A percentile compares a stretch with the other conserved stretches of the same genome.
phyloP scores from a whole-genome alignment of 2,888 invertebrate genomes.

The Leucozona laternaria region DNA sequence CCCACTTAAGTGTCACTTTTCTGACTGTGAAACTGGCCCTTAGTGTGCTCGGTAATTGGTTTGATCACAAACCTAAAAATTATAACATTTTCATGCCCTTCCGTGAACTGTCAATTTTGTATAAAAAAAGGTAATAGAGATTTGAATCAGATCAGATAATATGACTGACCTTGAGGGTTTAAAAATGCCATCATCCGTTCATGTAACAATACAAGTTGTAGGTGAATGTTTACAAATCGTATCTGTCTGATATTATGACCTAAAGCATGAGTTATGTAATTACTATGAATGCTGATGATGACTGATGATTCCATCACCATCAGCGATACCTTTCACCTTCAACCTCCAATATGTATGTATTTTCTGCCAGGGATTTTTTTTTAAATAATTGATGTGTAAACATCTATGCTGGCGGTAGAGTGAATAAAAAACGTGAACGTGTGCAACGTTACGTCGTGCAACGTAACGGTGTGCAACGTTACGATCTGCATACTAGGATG shows the following conservation, averaged over 20 bases:
- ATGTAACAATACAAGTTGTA: background rate
- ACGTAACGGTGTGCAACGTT: no score
- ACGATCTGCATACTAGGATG: no score
- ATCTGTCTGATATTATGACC: background rate
- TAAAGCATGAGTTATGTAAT: background rate
- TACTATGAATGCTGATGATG: background rate
- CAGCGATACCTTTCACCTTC: background rate
- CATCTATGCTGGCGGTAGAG: no score
- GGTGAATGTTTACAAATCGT: background rate
- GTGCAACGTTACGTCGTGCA: no score
- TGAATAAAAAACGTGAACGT: no score
- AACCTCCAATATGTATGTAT: no score
- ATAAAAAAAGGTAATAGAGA: slow-evolving; percentile 16
- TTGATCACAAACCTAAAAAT: slow-evolving; percentile 38
- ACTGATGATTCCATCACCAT: background rate
- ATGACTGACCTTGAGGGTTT: slow-evolving; percentile 47
- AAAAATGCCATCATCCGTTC: slow-evolving; percentile 43
- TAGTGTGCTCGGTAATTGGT: slow-evolving; percentile 43
- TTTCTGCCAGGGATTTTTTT: no score
- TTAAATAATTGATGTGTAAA: no score
- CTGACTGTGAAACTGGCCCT: no score
- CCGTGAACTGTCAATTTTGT: slow-evolving; percentile 48
- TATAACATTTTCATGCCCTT: slow-evolving; percentile 4
- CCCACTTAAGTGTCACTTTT: no score
- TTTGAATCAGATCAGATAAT: slow-evolving; percentile 30